Evolutionary conservation across 1,140 invertebrate genomes (phyloP).

Genomic region (Drosophila eugracilis): DNA sequence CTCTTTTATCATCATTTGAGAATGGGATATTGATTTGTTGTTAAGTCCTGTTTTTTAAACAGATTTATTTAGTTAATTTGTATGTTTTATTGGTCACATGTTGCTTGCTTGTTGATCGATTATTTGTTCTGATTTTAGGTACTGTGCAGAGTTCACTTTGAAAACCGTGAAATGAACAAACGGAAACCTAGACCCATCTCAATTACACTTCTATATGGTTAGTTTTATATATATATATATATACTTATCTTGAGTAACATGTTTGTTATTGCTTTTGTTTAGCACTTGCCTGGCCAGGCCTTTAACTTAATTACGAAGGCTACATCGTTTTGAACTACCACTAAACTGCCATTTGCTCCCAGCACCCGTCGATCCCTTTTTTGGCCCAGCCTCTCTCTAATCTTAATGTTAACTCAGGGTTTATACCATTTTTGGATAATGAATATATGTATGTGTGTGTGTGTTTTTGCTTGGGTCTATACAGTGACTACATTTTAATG

Average conservation of each 20-base stretch:
- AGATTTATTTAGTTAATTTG: conserved; percentile 31
- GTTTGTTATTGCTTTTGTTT: conserved; percentile 69
- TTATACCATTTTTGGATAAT: conserved; percentile 31
- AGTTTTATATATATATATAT: conserved; percentile 14
- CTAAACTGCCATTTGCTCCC: conserved; percentile 30
- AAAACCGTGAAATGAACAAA: conserved; percentile 69
- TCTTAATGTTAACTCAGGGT: conserved; percentile 71
- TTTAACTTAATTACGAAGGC: conserved; percentile 66
- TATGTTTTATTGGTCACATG: conserved; percentile 71
- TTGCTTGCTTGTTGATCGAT: conserved; percentile 50
- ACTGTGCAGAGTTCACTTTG: conserved; percentile 67
- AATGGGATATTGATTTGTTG: conserved; percentile 18
- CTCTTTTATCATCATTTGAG: conserved; percentile 6
- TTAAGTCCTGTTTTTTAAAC: conserved; percentile 38
- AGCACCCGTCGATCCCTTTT: conserved; percentile 4
- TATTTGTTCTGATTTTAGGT: conserved; percentile 60
- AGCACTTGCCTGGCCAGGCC: conserved; percentile 58
- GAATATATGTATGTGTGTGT: conserved; percentile 22
- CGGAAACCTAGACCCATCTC: conserved; percentile 62
- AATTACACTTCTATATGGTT: conserved; percentile 32
- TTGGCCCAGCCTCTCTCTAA: conserved; percentile 34
- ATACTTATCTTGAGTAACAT: conserved; percentile 44
- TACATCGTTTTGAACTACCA: conserved; percentile 51
- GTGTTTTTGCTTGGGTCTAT: conserved; percentile 30
- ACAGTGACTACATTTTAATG: conserved; percentile 52